Base-by-base conservation (phyloP, 2,797 vertebrate species). In the Acanthiza pusilla region DNA sequence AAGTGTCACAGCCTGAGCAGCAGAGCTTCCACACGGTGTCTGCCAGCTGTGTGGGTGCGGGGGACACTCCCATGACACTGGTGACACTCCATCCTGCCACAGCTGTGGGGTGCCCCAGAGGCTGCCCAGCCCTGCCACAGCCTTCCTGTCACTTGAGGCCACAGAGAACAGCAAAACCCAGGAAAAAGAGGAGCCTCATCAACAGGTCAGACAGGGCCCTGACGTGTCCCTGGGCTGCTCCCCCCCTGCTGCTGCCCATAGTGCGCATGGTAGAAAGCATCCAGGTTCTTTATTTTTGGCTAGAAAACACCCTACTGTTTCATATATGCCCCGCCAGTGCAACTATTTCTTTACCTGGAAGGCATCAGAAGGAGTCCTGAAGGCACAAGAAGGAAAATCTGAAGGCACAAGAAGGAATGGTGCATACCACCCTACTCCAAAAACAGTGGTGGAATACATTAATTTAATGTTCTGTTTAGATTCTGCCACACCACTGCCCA, bases 251-350 rank as follows among this genome's bases (percentile, higher is more conserved):
- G 99, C 70, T 98, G 98, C 2, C 20, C 98, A 4, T 98, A 99
- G 95, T 99, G 98, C 8, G 97, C 98, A 42, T 94, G 97, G 93
- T 98, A 99, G 94, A 99, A 99, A n/a, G 98, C 97, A 10, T 99
- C 98, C 53, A 99, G 99, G 6, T 21, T 60, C 23, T 32, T 85
- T 12, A 29, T 8, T 58, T 79, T 38, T 23, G 15, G 30, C 27
- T 5, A 47, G 68, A 85, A 66, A 40, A 11, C 38, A 58, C n/a
- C 12, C 47, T 38, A 23, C 3, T 43, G n/a, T 36, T 71, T 60
- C 11, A 74, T 23, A 75, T 61, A 88, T 34, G 53, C 13, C 58
- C 42, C 13, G 13, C 21, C 63, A 58, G 9, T 75, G n/a, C 62
- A 89, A n/a, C 19, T 73, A 22, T 26, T 66, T 71, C 27, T n/a